Evolutionary conservation across 30 jellyfish, hydroid and myxozoan species (phyloP).

Genomic region (Chrysaora quinquecirrha): DNA sequence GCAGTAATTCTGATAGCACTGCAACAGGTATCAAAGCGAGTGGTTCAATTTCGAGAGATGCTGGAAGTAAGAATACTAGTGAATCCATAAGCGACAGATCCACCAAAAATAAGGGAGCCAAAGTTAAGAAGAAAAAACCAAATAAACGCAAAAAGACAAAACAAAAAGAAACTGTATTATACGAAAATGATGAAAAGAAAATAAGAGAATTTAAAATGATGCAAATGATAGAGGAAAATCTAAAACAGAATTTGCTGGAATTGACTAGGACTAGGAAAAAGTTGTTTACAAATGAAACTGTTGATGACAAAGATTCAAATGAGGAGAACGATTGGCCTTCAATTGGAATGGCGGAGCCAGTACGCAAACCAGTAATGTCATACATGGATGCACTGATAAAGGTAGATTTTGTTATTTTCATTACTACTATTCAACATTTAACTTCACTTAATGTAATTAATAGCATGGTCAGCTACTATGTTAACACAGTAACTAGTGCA

Average conservation of each 20-base stretch:
- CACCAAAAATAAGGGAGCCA: neutral
- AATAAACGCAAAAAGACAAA: constrained; percentile 20
- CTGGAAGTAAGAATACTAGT: neutral
- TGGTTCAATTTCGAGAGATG: neutral
- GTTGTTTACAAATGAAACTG: neutral
- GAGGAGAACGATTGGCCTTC: constrained; percentile 60
- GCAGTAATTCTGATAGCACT: neutral
- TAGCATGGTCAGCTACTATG: no score
- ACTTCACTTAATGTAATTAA: no score
- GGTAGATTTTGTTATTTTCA: neutral
- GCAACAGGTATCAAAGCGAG: neutral
- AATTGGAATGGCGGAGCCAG: constrained; percentile 10
- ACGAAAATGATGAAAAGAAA: constrained; percentile 66
- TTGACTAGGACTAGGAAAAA: constrained; percentile 40
- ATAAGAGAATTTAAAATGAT: constrained; percentile 59
- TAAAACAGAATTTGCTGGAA: constrained; percentile 50
- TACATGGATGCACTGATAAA: constrained; percentile 4
- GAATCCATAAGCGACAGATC: neutral
- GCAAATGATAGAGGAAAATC: constrained; percentile 56
- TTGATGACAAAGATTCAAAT: neutral
- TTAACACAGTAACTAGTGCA: no score
- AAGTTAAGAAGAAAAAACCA: neutral
- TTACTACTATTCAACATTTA: no score
- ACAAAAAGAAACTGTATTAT: constrained; percentile 44
- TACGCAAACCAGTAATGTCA: neutral